A percentile compares a stretch with the other conserved stretches of the same genome.
Evolutionary conservation across 2,888 invertebrate genomes (phyloP).

Genomic region (Rapana venosa): DNA sequence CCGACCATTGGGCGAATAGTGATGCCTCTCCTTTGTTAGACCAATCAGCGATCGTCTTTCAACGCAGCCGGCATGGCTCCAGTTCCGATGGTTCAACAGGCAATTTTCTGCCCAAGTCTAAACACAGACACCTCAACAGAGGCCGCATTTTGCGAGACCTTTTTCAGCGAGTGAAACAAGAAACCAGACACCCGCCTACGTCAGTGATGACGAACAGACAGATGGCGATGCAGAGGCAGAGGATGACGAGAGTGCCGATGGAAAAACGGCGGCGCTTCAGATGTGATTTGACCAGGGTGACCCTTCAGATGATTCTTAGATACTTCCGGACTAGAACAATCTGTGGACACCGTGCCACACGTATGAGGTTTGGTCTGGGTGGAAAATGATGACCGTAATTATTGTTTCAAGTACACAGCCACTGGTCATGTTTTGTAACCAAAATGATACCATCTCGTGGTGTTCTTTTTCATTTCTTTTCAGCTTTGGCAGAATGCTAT

Average conservation of each 20-base stretch:
- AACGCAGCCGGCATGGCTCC: background rate
- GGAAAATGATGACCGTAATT: background rate
- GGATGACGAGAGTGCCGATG: background rate
- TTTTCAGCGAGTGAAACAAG: background rate
- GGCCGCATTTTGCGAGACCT: background rate
- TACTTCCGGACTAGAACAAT: conserved; percentile 33
- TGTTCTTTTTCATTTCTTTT: no score
- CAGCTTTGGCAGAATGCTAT: no score
- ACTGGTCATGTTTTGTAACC: no score
- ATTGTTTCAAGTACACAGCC: no score
- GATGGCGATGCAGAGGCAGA: background rate
- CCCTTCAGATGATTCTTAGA: conserved; percentile 37
- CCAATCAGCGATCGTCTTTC: background rate
- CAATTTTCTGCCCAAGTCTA: background rate
- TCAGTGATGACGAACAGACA: background rate
- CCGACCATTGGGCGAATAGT: background rate
- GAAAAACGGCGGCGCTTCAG: conserved; percentile 20
- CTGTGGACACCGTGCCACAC: conserved; percentile 24
- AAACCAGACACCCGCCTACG: background rate
- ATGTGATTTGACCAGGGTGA: conserved; percentile 31
- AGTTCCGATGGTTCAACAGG: background rate
- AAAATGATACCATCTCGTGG: no score
- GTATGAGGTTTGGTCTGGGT: background rate
- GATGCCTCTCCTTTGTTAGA: background rate
- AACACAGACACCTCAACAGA: background rate